Percentiles rank a stretch among this genome's conserved stretches.
These are phyloP conservation scores for Rhinichthys osculus DNA, from an alignment of 2,797 vertebrate species.

Conservation along the genomic window DNA sequence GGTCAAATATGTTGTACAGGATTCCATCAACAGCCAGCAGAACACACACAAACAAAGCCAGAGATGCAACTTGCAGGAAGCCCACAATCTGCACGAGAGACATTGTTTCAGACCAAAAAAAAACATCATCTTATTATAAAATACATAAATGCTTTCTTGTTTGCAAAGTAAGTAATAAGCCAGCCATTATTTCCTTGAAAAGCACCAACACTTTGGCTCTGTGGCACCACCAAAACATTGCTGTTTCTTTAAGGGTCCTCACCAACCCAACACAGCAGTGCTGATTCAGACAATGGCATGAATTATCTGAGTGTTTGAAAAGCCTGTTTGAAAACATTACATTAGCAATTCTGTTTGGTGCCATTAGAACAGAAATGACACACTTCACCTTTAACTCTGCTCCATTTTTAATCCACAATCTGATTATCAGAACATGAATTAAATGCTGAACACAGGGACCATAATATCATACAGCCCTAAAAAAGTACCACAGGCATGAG, in stretches of 20 bases:
- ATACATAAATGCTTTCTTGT: neutral
- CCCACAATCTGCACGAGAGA: conserved; percentile 71
- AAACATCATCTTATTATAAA: neutral
- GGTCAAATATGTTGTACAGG: conserved; percentile 79
- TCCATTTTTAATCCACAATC: neutral
- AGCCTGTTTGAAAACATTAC: neutral
- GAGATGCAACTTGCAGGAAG: conserved; percentile 75
- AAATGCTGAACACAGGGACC: neutral
- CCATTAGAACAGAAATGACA: conserved; percentile 6
- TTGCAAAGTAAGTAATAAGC: neutral
- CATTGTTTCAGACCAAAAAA: neutral
- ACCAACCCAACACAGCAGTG: neutral
- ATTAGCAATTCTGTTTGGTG: neutral
- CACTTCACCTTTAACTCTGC: neutral
- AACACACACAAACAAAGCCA: conserved; percentile 74
- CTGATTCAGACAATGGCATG: neutral
- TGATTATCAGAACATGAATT: neutral
- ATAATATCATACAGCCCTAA: neutral
- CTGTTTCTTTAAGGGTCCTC: neutral
- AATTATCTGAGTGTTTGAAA: conserved; percentile 1
- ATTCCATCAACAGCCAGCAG: conserved; percentile 78
- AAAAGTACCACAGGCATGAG: conserved; percentile 65
- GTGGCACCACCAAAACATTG: neutral
- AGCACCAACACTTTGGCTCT: neutral
- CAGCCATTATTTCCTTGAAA: neutral